Percentiles rank a stretch among this genome's conserved stretches.
These are phyloP conservation scores for Acanthurus tractus DNA, from an alignment of 2,797 vertebrate genomes.

Conservation along the genomic window DNA sequence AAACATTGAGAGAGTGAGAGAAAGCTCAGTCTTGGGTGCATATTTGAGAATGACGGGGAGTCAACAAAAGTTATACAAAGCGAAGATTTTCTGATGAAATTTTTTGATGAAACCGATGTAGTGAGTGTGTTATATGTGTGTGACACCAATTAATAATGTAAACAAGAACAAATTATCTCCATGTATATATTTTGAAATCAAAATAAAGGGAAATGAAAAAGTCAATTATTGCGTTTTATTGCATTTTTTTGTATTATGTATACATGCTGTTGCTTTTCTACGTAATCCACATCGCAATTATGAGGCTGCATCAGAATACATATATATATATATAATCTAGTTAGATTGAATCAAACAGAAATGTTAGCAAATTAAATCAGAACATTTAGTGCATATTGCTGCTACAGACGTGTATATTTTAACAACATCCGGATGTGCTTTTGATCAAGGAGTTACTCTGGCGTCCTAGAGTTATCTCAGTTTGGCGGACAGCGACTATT, in stretches of 20 bases:
- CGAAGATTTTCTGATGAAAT: background rate
- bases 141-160: background rate
- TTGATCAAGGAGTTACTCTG: conserved; percentile 10
- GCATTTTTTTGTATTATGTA: conserved; percentile 18
- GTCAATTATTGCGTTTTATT: conserved; percentile 18
- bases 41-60: conserved; percentile 82
- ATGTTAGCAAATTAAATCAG: background rate
- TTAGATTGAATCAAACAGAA: background rate
- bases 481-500: conserved; percentile 10
- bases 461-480: background rate
- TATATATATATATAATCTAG: background rate
- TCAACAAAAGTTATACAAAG: background rate
- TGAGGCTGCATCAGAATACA: background rate
- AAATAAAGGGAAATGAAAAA: conserved; percentile 51
- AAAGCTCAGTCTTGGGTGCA: conserved; percentile 80
- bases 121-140: background rate
- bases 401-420: background rate
- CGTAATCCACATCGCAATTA: background rate
- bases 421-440: conserved; percentile 32
- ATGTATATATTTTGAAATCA: conserved; percentile 27
- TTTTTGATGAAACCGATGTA: background rate
- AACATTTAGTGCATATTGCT: background rate
- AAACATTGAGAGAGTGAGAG: conserved; percentile 86
- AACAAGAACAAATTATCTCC: background rate
- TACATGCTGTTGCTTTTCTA: conserved; percentile 8